These are phyloP conservation scores for Apamea anceps DNA, from an alignment of 2,888 invertebrate species.

Conservation along the genomic window DNA sequence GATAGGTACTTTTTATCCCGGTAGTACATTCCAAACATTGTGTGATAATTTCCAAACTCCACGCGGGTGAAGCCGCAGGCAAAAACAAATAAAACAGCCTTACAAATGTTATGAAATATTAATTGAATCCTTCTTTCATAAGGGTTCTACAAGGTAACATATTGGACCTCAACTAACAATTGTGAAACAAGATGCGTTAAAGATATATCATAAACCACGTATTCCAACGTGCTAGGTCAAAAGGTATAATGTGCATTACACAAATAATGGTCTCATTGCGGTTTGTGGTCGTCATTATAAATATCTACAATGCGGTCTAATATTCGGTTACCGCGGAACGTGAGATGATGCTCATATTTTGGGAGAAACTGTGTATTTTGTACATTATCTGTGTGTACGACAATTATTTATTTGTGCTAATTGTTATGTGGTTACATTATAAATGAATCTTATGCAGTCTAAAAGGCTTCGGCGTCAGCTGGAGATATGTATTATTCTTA, in stretches of 20 bases:
- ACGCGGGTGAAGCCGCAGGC: not conserved
- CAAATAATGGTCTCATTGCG: constrained; percentile 45
- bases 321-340: constrained; percentile 54
- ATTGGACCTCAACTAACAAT: not conserved
- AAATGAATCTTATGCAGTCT: not conserved
- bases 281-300: constrained; percentile 49
- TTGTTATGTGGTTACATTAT: not conserved
- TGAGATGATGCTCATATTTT: constrained; percentile 20
- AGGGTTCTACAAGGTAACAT: not conserved
- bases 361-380: constrained; percentile 30
- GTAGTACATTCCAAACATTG: not conserved
- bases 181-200: not conserved
- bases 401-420: constrained; percentile 5
- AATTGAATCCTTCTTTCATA: not conserved
- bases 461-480: not conserved
- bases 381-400: constrained; percentile 9
- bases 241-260: constrained; percentile 27
- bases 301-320: constrained; percentile 33
- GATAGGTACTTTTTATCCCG: not conserved
- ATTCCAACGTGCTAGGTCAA: constrained; percentile 11
- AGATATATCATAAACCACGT: not conserved
- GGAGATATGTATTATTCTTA: not conserved
- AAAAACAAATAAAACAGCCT: not conserved
- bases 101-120: not conserved
- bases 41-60: not conserved